A percentile compares a stretch with the other conserved stretches of the same genome.
phyloP scores from a whole-genome alignment of 2,888 invertebrate species.

The Lepidocyrtoides sp. region DNA sequence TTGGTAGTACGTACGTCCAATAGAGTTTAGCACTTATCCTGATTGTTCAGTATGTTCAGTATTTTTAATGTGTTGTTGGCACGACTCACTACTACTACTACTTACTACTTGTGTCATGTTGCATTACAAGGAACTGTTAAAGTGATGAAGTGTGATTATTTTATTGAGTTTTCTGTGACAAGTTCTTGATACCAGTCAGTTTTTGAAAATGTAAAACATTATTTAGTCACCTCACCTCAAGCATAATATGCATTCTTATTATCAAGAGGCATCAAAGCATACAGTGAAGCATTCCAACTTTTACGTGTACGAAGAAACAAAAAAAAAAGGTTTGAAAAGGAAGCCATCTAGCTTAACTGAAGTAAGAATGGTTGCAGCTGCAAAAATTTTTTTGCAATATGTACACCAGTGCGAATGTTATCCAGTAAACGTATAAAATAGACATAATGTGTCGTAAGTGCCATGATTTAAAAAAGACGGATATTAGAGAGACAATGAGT shows the following conservation, averaged over 20 bases:
- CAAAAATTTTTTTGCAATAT: neutral
- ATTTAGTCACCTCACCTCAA: too few species aligned
- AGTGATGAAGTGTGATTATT: slow-evolving; percentile 46
- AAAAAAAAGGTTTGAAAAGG: neutral
- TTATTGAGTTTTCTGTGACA: neutral
- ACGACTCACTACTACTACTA: neutral
- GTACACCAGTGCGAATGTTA: neutral
- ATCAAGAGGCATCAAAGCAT: neutral
- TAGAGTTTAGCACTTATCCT: slow-evolving; percentile 15
- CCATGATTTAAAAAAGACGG: slow-evolving; percentile 43
- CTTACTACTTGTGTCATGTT: slow-evolving; percentile 18
- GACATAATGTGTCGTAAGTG: neutral
- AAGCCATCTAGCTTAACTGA: neutral
- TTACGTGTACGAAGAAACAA: neutral
- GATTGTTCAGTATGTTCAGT: slow-evolving; percentile 65
- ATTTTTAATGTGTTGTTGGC: slow-evolving; percentile 18
- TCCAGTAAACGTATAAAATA: neutral
- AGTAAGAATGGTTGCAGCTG: neutral
- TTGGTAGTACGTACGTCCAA: slow-evolving; percentile 34
- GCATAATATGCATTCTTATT: neutral
- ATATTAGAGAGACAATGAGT: neutral
- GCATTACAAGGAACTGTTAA: slow-evolving; percentile 12
- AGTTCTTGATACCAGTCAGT: neutral
- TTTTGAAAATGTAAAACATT: neutral
- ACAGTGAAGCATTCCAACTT: neutral